Evolutionary conservation across 2,888 invertebrate genomes (phyloP).

Genomic region (Himalopsyche anomala): DNA sequence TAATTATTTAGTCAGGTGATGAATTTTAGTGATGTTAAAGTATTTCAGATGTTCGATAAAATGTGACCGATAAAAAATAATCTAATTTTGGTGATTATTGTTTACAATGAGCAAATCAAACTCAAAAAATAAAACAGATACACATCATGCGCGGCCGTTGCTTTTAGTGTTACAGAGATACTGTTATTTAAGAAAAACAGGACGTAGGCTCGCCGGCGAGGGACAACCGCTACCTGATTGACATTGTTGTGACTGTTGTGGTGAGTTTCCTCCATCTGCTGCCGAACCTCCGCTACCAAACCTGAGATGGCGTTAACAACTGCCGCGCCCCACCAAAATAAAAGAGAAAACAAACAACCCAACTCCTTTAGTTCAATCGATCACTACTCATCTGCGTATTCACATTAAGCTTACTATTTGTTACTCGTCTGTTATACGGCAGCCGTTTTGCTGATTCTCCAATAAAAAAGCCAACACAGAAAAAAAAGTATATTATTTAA

Average conservation of each 20-base stretch:
- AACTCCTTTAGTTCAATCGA: constrained; percentile 49
- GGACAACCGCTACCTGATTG: constrained; percentile 71
- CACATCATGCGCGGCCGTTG: constrained; percentile 48
- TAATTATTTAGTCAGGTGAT: too few species aligned
- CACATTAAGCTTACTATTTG: constrained; percentile 27
- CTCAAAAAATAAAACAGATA: neutral
- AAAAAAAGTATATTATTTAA: too few species aligned
- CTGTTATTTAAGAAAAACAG: constrained; percentile 18
- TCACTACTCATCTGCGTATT: constrained; percentile 39
- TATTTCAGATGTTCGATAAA: too few species aligned
- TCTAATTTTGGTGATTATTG: neutral
- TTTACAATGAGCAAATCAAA: constrained; percentile 39
- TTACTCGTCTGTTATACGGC: neutral
- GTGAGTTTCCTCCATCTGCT: constrained; percentile 81
- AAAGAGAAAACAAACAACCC: constrained; percentile 53
- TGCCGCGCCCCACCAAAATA: constrained; percentile 69
- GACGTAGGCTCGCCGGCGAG: constrained; percentile 10
- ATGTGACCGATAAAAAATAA: too few species aligned
- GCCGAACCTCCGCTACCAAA: constrained; percentile 88
- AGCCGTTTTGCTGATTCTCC: neutral
- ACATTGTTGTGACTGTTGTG: constrained; percentile 71
- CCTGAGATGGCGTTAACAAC: constrained; percentile 88
- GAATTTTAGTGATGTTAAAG: too few species aligned
- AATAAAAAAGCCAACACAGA: neutral
- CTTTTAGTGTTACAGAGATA: constrained; percentile 45